Evolutionary conservation across 2,113 vertebrate genomes (phyloP).

Genomic region (Steatornis caripensis): DNA sequence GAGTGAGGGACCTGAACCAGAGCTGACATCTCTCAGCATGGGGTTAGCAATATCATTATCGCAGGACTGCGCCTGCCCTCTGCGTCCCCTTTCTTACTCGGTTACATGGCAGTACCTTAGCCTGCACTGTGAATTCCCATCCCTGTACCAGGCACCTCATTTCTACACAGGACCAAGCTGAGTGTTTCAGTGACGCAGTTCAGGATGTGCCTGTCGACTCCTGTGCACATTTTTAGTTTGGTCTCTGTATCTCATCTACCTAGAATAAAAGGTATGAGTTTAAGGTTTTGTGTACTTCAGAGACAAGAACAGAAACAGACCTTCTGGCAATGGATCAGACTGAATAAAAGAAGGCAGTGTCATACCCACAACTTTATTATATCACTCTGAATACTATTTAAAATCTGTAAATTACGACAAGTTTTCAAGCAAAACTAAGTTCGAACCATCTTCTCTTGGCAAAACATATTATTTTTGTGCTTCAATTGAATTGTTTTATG

Average conservation of each 20-base stretch:
- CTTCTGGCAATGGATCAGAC: not conserved
- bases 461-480: not conserved
- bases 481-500: conserved; percentile 20
- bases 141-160: not conserved
- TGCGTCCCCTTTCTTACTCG: not conserved
- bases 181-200: not conserved
- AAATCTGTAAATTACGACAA: not conserved
- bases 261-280: not conserved
- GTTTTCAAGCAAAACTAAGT: not conserved
- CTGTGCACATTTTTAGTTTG: not conserved
- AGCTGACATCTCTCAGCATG: not conserved
- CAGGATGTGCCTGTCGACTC: not conserved
- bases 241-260: not conserved
- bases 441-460: not conserved
- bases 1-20: not conserved
- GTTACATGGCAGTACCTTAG: accelerated
- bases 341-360: not conserved
- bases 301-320: not conserved
- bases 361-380: not conserved
- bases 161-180: not conserved
- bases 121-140: not conserved
- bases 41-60: too few relatives aligned
- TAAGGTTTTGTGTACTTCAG: not conserved
- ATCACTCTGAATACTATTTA: not conserved
- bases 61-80: not conserved